Evolutionary conservation across 2,797 vertebrate species (phyloP).

Genomic region (Cossypha polioptera): DNA sequence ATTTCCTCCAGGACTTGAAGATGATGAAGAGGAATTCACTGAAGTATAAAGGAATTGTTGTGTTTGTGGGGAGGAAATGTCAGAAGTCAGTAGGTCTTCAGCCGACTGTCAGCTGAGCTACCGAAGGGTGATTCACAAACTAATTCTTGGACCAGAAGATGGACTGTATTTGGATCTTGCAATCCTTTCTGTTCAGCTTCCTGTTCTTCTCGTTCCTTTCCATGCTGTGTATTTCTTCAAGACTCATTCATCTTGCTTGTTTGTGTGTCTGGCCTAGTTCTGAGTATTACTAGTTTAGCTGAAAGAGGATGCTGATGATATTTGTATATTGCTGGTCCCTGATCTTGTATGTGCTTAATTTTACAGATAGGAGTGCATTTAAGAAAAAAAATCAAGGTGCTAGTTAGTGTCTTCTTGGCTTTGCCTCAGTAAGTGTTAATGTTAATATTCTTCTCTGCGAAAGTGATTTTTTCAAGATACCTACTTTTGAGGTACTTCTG

Average conservation of each 20-base stretch:
- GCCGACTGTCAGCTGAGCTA: background rate
- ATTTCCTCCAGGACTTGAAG: slow-evolving; percentile 21
- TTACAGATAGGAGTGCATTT: slow-evolving; percentile 45
- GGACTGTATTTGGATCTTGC: background rate
- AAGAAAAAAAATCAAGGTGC: slow-evolving; percentile 52
- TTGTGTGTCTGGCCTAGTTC: slow-evolving; percentile 26
- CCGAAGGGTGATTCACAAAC: background rate
- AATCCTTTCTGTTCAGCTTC: slow-evolving; percentile 48
- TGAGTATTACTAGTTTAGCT: slow-evolving; percentile 46
- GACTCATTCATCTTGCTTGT: slow-evolving; percentile 4
- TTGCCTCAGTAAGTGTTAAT: slow-evolving; percentile 55
- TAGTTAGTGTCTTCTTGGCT: slow-evolving; percentile 67
- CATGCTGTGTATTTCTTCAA: slow-evolving; percentile 1
- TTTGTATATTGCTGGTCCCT: slow-evolving; percentile 55
- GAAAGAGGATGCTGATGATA: slow-evolving; percentile 1
- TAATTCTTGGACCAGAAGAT: slow-evolving; percentile 40
- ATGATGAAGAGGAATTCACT: background rate
- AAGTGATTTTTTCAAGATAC: slow-evolving; percentile 53
- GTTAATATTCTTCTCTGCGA: slow-evolving; percentile 56
- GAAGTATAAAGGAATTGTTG: background rate
- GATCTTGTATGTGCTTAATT: slow-evolving; percentile 43
- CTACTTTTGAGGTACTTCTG: slow-evolving; percentile 67
- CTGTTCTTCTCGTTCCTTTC: slow-evolving; percentile 27
- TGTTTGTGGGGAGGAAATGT: background rate
- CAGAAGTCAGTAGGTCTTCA: slow-evolving; percentile 13